Evolutionary conservation across 2,888 invertebrate species (phyloP), one percentile per base, ranked within the genome.

Genomic region (Pyrgus malvae): DNA sequence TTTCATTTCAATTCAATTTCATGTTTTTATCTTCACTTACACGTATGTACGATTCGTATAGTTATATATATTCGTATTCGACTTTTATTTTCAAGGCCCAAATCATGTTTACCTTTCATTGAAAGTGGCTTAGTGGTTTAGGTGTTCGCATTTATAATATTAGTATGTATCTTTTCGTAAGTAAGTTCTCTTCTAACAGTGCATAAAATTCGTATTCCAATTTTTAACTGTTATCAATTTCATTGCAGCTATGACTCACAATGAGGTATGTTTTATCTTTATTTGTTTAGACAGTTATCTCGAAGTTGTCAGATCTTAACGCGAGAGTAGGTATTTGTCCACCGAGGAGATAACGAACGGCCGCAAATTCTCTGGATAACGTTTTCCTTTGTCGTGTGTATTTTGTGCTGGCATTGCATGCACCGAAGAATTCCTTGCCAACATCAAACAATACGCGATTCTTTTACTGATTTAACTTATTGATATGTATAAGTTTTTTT

Each of bases 291-390:
- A 45, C 44, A 21, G 44, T 45, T 45, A 31, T 42, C 44, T 33
- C 7, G 33, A 14, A 33, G 14, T 14, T 33, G 14, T 29, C 2
- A 11, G n/a, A 4, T 29, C 11, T 29, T 29, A 9, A 29, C 29
- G 4, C 25, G 19, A 17, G 31, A 31, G 31, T 12, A 23, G n/a
- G n/a, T 35, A 21, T 35, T 46, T 33, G 35, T 23, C 19, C n/a
- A 7, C 19, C n/a, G n/a, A 27, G 17, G 33, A 42, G 41, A 44
- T 51, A 35, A 51, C 19, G 48, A 35, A 51, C 19, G 48, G 35
- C 23, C 29, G 16, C 42, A 41, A 21, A 23, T 25, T 33, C 23
- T 33, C n/a, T 0, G 3, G 44, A 45, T 50, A 38, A 33, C n/a
- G 31, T 14, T 7, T 54, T 6, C 33, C 41, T 42, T 8, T 25